These are phyloP conservation scores for Melospiza georgiana DNA, from an alignment of 2,113 vertebrate species.

Conservation along the genomic window DNA sequence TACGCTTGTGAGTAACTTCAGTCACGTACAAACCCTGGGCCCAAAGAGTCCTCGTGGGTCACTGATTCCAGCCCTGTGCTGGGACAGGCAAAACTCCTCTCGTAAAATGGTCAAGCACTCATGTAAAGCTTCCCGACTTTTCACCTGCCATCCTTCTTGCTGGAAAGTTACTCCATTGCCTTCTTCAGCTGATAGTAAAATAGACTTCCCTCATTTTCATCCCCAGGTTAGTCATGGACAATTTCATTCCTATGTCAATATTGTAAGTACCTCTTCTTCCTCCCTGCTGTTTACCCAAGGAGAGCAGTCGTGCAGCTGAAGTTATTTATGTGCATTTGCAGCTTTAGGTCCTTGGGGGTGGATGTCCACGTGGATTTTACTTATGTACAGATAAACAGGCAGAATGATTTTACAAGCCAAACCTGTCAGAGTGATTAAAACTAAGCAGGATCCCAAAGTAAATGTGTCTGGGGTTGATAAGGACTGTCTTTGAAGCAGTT, in stretches of 20 bases:
- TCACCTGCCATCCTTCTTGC: background rate
- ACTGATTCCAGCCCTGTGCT: background rate
- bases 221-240: background rate
- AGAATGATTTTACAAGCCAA: slow-evolving; percentile 39
- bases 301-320: background rate
- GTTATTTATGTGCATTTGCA: slow-evolving; percentile 41
- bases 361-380: slow-evolving; percentile 17
- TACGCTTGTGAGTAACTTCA: slow-evolving; percentile 29
- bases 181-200: background rate
- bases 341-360: background rate
- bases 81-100: background rate
- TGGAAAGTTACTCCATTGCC: background rate
- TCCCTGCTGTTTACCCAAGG: slow-evolving; percentile 13
- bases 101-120: background rate
- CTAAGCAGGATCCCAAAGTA: slow-evolving; percentile 14
- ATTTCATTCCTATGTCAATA: slow-evolving; percentile 22
- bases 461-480: slow-evolving; percentile 30
- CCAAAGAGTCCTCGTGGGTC: background rate
- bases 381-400: background rate
- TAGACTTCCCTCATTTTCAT: background rate
- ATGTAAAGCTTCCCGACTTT: background rate
- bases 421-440: slow-evolving; percentile 28
- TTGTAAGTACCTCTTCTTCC: slow-evolving; percentile 41
- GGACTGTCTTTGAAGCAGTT: slow-evolving; percentile 12
- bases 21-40: slow-evolving; percentile 15